Percentiles rank a stretch among this genome's conserved stretches.
Evolutionary conservation across 2,888 invertebrate genomes (phyloP).

Genomic region (Sphaerophoria rueppellii): DNA sequence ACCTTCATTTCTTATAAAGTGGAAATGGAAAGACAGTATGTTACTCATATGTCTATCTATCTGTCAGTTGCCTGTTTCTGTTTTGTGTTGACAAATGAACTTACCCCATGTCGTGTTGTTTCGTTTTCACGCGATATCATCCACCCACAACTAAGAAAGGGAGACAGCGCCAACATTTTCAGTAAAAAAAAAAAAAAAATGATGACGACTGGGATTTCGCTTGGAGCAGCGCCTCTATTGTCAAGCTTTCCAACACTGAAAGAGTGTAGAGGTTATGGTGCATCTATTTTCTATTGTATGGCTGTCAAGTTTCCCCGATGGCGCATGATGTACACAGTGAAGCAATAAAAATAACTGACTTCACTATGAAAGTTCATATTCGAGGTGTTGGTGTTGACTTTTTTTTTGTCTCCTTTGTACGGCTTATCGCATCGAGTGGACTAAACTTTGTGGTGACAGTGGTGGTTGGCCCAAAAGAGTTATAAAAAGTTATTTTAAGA

Average conservation of each 20-base stretch:
- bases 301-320: conserved; percentile 15
- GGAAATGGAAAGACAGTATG: not conserved
- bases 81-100: conserved; percentile 70
- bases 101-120: conserved; percentile 45
- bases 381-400: conserved; percentile 2
- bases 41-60: conserved; percentile 56
- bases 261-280: conserved; percentile 4
- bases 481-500: conserved; percentile 46
- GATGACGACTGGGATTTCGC: conserved; percentile 37
- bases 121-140: conserved; percentile 29
- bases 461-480: conserved; percentile 12
- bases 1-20: not conserved
- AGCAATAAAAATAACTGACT: conserved; percentile 57
- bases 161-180: conserved; percentile 11
- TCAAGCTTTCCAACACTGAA: not conserved
- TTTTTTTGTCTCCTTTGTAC: not conserved
- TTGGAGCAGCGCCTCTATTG: conserved; percentile 21
- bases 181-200: conserved; percentile 11
- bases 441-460: conserved; percentile 32
- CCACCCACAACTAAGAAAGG: conserved; percentile 6
- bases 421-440: conserved; percentile 9
- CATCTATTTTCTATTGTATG: conserved; percentile 33
- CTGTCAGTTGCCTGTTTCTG: conserved; percentile 60
- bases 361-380: conserved; percentile 31
- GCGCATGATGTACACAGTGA: conserved; percentile 20